Evolutionary conservation across 2,888 invertebrate species (phyloP), one percentile per base, ranked within the genome.

Genomic region (Pterostichus niger): DNA sequence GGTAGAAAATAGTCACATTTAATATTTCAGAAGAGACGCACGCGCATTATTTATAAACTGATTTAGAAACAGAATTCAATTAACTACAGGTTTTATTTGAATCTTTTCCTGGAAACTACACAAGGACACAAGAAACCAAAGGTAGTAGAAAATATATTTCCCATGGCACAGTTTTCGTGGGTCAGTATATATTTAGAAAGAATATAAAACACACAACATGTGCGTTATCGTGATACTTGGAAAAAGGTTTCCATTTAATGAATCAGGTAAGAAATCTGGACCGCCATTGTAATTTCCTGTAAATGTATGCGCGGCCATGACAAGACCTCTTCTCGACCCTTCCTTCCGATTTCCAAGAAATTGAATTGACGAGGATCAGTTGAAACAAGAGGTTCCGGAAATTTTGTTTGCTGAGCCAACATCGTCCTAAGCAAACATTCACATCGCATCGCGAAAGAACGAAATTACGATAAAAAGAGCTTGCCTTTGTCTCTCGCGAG

Each of bases 331-430:
- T 13, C 33, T 64, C 31, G 64, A 35, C 64, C 71, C 71, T 71
- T 71, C 24, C 71, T 77, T 77, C 76, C 76, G 56, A 56, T 77
- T 77, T 52, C 40, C 33, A 77, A 77, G 76, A 77, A 77, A 77
- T 77, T 77, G 54, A 77, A 77, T 56, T 77, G 76, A 77, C 78
- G 61, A 78, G 44, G 78, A 78, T 78, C 78, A 78, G 78, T 78
- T 78, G 78, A 78, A 78, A 78, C 78, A 78, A 78, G 78, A 78
- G 78, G 49, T 61, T 78, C 78, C 61, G 78, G 61, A 78, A 61
- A 78, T 78, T 78, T 61, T 59, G 78, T 78, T 61, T 78, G 61
- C 61, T 61, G 15, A 17, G 61, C 31, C 59, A 61, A 78, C 78
- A 61, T 61, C 44, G 75, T 78, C 78, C 78, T 78, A 78, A 78